These are phyloP conservation scores for Orthonyx spaldingii DNA, from an alignment of 2,113 vertebrate genomes.

Conservation along the genomic window DNA sequence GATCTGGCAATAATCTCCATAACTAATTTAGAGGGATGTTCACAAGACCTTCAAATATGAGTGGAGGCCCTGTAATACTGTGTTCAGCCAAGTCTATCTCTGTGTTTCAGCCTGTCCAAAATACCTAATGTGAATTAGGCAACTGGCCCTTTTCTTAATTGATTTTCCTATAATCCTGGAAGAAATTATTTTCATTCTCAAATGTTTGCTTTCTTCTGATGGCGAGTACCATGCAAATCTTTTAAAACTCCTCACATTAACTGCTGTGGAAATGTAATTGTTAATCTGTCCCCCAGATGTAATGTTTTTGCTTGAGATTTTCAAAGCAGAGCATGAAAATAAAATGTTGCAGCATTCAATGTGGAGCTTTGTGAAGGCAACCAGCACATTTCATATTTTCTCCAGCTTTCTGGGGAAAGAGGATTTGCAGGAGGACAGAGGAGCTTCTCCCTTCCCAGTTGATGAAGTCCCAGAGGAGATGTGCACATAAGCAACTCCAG, in stretches of 20 bases:
- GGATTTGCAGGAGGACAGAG: neutral
- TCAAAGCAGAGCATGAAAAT: neutral
- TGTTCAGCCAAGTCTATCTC: conserved; percentile 4
- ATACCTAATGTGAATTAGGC: conserved; percentile 4
- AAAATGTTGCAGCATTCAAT: neutral
- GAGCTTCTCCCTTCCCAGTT: neutral
- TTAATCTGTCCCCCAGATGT: neutral
- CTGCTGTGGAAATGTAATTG: conserved; percentile 4
- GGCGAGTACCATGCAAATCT: neutral
- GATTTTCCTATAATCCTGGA: conserved; percentile 42
- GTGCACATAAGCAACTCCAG: neutral
- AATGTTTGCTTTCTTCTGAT: conserved; percentile 1
- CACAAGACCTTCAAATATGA: neutral
- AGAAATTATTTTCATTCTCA: conserved; percentile 19
- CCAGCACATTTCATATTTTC: neutral
- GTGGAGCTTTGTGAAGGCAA: neutral
- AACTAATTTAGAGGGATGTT: neutral
- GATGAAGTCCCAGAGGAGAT: neutral
- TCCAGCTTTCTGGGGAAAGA: neutral
- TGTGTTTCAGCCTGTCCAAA: neutral
- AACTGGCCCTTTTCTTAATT: conserved; percentile 26
- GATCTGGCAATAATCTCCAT: neutral
- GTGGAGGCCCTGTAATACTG: neutral
- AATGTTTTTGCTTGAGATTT: neutral
- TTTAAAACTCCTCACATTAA: neutral